phyloP scores from a whole-genome alignment of 2,888 invertebrate species.

The Julus scandinavius region DNA sequence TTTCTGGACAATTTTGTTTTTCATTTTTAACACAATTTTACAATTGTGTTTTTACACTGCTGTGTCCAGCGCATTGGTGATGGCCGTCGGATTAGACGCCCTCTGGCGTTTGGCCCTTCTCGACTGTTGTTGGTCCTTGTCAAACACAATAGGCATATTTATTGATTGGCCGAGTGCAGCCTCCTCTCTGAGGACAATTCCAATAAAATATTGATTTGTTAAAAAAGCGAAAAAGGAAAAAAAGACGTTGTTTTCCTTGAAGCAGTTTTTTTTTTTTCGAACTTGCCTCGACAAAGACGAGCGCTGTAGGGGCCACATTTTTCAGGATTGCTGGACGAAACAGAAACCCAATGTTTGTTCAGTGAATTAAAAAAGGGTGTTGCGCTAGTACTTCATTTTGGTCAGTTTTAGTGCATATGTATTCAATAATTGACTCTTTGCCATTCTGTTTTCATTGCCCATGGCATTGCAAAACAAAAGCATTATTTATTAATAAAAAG shows the following conservation, averaged over 20 bases:
- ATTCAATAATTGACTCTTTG: slow-evolving; percentile 6
- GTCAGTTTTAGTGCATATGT: background rate
- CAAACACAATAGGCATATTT: slow-evolving; percentile 42
- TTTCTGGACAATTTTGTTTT: too few species aligned
- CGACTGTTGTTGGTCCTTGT: slow-evolving; percentile 28
- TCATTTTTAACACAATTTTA: too few species aligned
- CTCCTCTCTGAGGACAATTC: slow-evolving; percentile 39
- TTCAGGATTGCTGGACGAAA: slow-evolving; percentile 5
- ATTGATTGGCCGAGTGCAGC: slow-evolving; percentile 34
- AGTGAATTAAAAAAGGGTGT: slow-evolving; percentile 37
- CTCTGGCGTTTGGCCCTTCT: slow-evolving; percentile 24
- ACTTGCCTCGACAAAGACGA: background rate
- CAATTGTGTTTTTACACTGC: background rate
- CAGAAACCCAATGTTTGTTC: slow-evolving; percentile 1
- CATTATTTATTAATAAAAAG: too few species aligned
- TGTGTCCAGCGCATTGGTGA: background rate
- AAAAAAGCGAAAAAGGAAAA: slow-evolving; percentile 2
- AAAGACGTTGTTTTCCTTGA: slow-evolving; percentile 5
- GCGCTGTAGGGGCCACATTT: background rate
- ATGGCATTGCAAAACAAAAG: too few species aligned
- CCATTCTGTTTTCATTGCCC: background rate
- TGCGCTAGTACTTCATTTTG: background rate
- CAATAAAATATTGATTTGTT: slow-evolving; percentile 42
- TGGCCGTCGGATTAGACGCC: background rate
- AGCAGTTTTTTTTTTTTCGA: slow-evolving; percentile 9